Conservation (phyloP, 2,888 invertebrate species). For the Pachymerium ferrugineum region DNA sequence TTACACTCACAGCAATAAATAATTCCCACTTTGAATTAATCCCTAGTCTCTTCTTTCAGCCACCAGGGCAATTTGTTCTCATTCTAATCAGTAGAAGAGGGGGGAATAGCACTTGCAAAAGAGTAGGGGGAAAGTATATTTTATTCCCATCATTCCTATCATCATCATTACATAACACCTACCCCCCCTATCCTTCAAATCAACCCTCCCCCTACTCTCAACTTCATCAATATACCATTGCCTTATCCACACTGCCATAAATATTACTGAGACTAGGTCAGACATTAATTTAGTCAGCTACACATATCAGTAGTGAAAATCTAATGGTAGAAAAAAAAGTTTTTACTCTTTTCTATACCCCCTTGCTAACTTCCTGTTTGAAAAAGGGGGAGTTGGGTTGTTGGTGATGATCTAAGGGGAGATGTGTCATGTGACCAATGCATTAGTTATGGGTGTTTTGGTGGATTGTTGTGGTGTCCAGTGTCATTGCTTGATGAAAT, state of each 20-base stretch:
- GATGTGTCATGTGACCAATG: background rate
- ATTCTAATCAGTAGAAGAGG: background rate
- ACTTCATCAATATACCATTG: background rate
- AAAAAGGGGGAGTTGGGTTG: background rate
- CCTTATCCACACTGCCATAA: background rate
- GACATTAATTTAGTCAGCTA: background rate
- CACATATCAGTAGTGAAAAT: background rate
- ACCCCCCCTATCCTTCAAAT: background rate
- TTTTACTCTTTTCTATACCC: background rate
- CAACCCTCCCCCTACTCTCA: background rate
- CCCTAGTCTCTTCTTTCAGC: background rate
- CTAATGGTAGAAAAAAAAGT: background rate
- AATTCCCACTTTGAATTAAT: background rate
- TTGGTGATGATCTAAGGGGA: background rate
- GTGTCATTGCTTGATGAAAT: too few relatives aligned
- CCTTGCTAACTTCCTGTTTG: background rate
- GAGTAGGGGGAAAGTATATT: background rate
- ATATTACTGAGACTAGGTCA: background rate
- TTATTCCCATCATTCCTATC: conserved; percentile 21
- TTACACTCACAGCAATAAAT: background rate
- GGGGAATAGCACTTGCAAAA: background rate
- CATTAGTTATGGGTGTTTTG: background rate
- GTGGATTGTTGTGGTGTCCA: background rate
- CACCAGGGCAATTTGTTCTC: conserved; percentile 10
- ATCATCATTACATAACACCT: conserved; percentile 19